Base-by-base conservation (phyloP, 2,113 vertebrate genomes). In the Alosa alosa region DNA sequence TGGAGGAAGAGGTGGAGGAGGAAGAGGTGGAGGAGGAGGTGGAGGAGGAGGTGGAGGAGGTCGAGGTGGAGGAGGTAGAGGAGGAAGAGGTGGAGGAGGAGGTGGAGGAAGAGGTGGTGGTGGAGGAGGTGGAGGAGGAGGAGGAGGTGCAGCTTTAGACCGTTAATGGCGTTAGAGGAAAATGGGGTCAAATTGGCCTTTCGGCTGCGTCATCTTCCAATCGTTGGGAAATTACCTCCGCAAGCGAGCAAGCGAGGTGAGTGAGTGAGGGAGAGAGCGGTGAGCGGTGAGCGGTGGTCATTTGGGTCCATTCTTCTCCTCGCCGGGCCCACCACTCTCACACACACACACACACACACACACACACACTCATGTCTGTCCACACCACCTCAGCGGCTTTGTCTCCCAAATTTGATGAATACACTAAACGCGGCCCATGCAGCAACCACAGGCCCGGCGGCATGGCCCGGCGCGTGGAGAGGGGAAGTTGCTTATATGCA, bases 171-270 rank as follows among this genome's bases (percentile, higher is more conserved):
- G 86, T 89, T 90, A 89, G 91, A 87, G 89, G 84, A 92, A 94
- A 95, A 94, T 88, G 92, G 93, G 94, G 93, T 95, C 93, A 95
- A 94, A 93, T 93, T 94, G 93, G 92, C 88, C 93, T 94, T 94
- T 91, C 91, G 89, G 82, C 60, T 88, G 88, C 86, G 89, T 94
- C 93, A 95, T 94, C 93, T 94, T 92, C 88, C 91, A 93, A 92
- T 94, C 91, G 88, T 89, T 93, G 84, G 88, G 86, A 90, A 93
- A 94, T 92, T 89, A 91, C 90, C 49, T 84, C 81, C 89, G 86
- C 83, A 85, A 90, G 83, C 87, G 84, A 90, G 87, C 84, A 84
- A 91, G 83, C 87, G 88, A 84, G 87, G 0, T 85, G 89, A 88
- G 55, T 22, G 55, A 60, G 55, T 0, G 50, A 52, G 50, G 6